Evolutionary conservation across 2,888 invertebrate genomes (phyloP).

Genomic region (Spilarctia lutea): DNA sequence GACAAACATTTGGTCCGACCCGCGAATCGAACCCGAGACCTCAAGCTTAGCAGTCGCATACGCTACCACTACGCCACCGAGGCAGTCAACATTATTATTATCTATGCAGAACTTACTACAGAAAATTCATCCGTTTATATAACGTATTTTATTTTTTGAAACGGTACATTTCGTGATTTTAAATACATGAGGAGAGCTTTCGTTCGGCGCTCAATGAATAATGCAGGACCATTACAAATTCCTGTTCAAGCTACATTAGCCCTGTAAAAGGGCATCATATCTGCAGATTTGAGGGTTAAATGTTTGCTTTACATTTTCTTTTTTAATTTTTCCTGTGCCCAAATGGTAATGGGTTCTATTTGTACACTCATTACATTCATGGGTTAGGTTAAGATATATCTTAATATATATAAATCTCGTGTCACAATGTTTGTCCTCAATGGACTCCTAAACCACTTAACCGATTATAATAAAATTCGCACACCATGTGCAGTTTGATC

Average conservation of each 20-base stretch:
- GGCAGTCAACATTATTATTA: no score
- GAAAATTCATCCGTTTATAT: neutral
- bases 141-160: neutral
- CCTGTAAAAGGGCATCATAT: constrained; percentile 26
- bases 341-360: neutral
- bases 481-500: no score
- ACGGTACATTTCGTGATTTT: neutral
- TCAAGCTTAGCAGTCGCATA: no score
- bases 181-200: constrained; percentile 11
- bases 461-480: no score
- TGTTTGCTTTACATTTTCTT: constrained; percentile 9
- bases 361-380: neutral
- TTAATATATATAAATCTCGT: no score
- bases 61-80: no score
- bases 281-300: constrained; percentile 16
- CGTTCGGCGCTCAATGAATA: constrained; percentile 27
- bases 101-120: no score
- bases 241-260: constrained; percentile 36
- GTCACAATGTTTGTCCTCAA: no score
- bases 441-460: no score
- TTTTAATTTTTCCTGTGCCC: neutral
- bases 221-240: constrained; percentile 33
- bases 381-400: neutral
- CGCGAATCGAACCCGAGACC: no score
- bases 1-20: no score